Evolutionary conservation across 2,797 vertebrate species (phyloP), one percentile per base, ranked within the genome.

Genomic region (Poecilia picta): DNA sequence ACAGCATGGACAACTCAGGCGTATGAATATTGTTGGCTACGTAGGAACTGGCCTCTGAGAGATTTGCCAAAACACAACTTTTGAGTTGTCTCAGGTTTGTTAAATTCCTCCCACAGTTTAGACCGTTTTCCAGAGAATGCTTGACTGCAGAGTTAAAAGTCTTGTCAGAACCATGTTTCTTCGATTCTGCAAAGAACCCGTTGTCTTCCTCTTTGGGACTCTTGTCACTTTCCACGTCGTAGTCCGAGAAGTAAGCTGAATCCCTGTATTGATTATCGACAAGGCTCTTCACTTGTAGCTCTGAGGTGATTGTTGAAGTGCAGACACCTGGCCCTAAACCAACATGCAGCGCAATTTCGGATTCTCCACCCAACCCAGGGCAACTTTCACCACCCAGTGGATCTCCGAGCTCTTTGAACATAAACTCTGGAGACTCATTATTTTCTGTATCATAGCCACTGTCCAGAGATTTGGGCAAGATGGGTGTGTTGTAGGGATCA

Each of bases 371-470:
- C 0, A 93, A 86, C n/a, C 91, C 91, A 0, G 93, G 89, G 47
- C 95, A 96, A 71, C 89, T 93, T 49, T 96, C 95, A 71, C 75
- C 80, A 33, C 76, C 76, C 4, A 73, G 83, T 0, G 93, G 74
- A 41, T 97, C 92, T 36, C 87, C 90, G 6, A 94, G 90, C 81
- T 99, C 98, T 91, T 96, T 98, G 51, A 98, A 95, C 68, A 98
- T 89, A 16, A 99, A 98, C 91, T 99, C 98, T 0, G 98, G 98
- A 4, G 98, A 99, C 89, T 98, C 98, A 0, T 98, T 97, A 90
- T 99, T 99, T 92, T 99, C 98, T 0, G 98, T 99, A 93, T 99
- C 98, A 1, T 99, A 99, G 79, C 98, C 98, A 4, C 98, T 99
- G 90, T 99, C 98, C 8, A 97, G 86, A 4, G 98, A 98, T 72